phyloP scores from a whole-genome alignment of 2,888 invertebrate genomes.

The Dolomedes plantarius region DNA sequence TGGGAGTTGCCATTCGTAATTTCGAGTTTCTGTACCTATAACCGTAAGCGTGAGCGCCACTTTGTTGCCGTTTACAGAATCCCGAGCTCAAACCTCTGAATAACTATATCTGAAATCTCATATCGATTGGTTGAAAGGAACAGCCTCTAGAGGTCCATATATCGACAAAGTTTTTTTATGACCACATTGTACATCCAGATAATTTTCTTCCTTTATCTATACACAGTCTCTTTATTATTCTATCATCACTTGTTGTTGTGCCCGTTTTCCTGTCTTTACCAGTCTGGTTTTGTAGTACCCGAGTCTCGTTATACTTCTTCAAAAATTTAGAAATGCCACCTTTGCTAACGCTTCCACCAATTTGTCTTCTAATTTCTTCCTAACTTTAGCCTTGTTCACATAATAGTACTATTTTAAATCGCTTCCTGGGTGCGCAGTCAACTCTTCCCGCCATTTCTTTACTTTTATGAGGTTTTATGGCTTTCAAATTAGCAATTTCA shows the following conservation, averaged over 20 bases:
- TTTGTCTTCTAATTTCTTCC: background rate
- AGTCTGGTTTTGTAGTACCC: slow-evolving; percentile 12
- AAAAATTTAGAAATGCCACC: slow-evolving; percentile 11
- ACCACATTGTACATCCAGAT: too few species aligned
- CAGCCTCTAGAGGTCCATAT: too few species aligned
- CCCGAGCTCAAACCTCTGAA: too few species aligned
- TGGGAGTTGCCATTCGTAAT: too few species aligned
- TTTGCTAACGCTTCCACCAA: slow-evolving; percentile 3
- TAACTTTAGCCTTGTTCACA: slow-evolving; percentile 8
- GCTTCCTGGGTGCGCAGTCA: slow-evolving; percentile 11
- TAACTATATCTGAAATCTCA: too few species aligned
- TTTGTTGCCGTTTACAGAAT: too few species aligned
- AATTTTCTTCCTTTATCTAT: background rate
- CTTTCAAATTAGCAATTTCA: background rate
- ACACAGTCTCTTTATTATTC: background rate
- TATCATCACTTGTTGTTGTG: slow-evolving; percentile 7
- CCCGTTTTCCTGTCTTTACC: slow-evolving; percentile 8
- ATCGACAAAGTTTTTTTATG: too few species aligned
- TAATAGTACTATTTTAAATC: slow-evolving; percentile 2
- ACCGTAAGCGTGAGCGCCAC: too few species aligned
- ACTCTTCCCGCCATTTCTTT: slow-evolving; percentile 10
- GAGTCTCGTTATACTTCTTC: slow-evolving; percentile 12
- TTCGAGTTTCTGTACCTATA: too few species aligned
- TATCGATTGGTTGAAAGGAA: too few species aligned
- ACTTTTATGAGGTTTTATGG: slow-evolving; percentile 2